Conservation (phyloP, 2,113 vertebrate species). For the Cinclus mexicanus region DNA sequence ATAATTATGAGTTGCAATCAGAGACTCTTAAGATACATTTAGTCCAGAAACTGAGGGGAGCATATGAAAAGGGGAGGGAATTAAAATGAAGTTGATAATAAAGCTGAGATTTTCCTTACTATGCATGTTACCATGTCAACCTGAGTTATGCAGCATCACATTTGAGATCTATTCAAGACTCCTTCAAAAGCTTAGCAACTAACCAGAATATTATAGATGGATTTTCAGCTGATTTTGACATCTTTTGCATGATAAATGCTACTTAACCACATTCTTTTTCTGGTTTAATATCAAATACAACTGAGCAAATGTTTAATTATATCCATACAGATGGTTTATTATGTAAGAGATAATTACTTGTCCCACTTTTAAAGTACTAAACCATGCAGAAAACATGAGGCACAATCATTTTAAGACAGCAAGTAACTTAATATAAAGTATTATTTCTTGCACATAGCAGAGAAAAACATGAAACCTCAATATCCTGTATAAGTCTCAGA, state of each 20-base stretch:
- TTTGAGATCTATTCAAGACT: conserved; percentile 54
- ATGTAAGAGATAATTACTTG: conserved; percentile 68
- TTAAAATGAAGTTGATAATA: conserved; percentile 48
- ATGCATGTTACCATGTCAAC: conserved; percentile 67
- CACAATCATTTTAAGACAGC: conserved; percentile 11
- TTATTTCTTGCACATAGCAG: neutral
- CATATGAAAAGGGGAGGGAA: conserved; percentile 37
- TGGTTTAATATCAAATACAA: conserved; percentile 56
- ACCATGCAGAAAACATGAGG: conserved; percentile 48
- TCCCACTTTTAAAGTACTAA: conserved; percentile 49
- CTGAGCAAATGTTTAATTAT: conserved; percentile 64
- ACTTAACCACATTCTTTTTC: conserved; percentile 49
- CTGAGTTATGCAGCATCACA: conserved; percentile 57
- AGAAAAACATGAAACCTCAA: neutral
- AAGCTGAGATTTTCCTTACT: conserved; percentile 58
- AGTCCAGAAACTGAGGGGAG: conserved; percentile 4
- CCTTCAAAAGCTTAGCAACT: conserved; percentile 58
- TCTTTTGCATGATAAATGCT: conserved; percentile 57
- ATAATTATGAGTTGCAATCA: conserved; percentile 12
- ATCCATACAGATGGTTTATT: conserved; percentile 71
- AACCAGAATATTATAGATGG: conserved; percentile 41
- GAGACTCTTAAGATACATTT: conserved; percentile 41
- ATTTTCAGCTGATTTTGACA: conserved; percentile 60
- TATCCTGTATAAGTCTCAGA: neutral
- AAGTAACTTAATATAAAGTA: conserved; percentile 13